A percentile compares a stretch with the other conserved stretches of the same genome.
Conservation (phyloP, 1,140 invertebrate genomes). For the Cyclina sinensis region DNA sequence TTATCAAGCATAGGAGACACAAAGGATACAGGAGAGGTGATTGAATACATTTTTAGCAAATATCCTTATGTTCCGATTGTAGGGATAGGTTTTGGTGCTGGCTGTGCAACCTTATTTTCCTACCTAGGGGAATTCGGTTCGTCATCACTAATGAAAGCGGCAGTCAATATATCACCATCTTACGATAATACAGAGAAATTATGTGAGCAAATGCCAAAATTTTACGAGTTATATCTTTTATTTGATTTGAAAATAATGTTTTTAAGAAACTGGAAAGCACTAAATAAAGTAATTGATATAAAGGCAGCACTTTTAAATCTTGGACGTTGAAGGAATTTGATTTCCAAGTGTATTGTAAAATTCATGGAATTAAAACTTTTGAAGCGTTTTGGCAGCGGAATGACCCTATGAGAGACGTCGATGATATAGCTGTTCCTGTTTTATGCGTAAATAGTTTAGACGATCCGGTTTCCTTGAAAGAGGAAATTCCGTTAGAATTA, state of each 20-base stretch:
- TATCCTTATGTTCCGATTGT: conserved; percentile 66
- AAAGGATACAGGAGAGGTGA: conserved; percentile 67
- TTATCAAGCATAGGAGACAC: conserved; percentile 76
- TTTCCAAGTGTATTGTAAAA: conserved; percentile 75
- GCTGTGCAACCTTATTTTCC: conserved; percentile 69
- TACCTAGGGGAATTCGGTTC: conserved; percentile 74
- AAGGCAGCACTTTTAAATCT: conserved; percentile 66
- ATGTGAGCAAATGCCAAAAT: conserved; percentile 63
- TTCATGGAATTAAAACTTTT: conserved; percentile 72
- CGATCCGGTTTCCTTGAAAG: no score
- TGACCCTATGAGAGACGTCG: no score
- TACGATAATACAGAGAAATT: conserved; percentile 51
- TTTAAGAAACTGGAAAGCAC: conserved; percentile 70
- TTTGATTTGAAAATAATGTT: conserved; percentile 74
- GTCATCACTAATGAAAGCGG: conserved; percentile 15
- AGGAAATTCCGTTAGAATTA: no score
- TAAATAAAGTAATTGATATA: conserved; percentile 75
- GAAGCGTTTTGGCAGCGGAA: conserved; percentile 82
- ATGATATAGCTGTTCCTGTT: no score
- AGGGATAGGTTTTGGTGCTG: conserved; percentile 67
- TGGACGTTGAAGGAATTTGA: conserved; percentile 75
- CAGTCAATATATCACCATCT: no score
- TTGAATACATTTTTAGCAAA: conserved; percentile 64
- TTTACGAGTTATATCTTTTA: conserved; percentile 78
- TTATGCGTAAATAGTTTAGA: no score